These are phyloP conservation scores for Drosophila sordidula DNA, from an alignment of 2,888 invertebrate genomes.

Conservation along the genomic window DNA sequence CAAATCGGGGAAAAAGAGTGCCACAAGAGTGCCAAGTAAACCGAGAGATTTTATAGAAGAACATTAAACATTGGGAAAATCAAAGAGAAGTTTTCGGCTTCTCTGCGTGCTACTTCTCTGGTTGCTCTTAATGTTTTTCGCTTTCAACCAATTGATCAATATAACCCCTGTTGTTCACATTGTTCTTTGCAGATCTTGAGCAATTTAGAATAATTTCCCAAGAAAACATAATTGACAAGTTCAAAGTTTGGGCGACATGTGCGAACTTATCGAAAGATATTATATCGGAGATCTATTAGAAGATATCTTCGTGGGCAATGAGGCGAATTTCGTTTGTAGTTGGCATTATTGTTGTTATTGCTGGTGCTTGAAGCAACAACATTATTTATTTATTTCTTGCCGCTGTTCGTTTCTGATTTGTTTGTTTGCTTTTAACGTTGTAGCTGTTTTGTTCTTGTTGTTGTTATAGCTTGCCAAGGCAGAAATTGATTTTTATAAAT, in stretches of 20 bases:
- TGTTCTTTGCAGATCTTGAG: background rate
- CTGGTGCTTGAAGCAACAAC: conserved; percentile 42
- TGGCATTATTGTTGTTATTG: conserved; percentile 23
- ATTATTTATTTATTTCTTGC: conserved; percentile 70
- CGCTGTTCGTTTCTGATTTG: conserved; percentile 54
- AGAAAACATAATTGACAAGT: conserved; percentile 11
- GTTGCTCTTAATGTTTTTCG: background rate
- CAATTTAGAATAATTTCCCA: background rate
- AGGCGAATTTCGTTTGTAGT: conserved; percentile 26
- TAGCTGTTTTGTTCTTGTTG: conserved; percentile 24
- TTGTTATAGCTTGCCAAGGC: conserved; percentile 64
- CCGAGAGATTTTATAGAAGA: too few species aligned
- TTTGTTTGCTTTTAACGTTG: conserved; percentile 53
- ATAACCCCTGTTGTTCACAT: too few species aligned
- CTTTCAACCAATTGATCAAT: background rate
- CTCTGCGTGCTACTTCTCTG: background rate
- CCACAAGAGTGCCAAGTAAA: too few species aligned
- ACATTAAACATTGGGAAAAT: too few species aligned
- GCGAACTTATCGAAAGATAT: conserved; percentile 28
- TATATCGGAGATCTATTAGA: conserved; percentile 9
- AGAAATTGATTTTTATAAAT: conserved; percentile 79
- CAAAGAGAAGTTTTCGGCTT: too few species aligned
- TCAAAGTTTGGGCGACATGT: conserved; percentile 24
- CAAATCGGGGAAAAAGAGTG: too few species aligned
- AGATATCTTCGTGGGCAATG: conserved; percentile 21